Conservation (phyloP, 1,140 invertebrate genomes). For the Venturia canescens region DNA sequence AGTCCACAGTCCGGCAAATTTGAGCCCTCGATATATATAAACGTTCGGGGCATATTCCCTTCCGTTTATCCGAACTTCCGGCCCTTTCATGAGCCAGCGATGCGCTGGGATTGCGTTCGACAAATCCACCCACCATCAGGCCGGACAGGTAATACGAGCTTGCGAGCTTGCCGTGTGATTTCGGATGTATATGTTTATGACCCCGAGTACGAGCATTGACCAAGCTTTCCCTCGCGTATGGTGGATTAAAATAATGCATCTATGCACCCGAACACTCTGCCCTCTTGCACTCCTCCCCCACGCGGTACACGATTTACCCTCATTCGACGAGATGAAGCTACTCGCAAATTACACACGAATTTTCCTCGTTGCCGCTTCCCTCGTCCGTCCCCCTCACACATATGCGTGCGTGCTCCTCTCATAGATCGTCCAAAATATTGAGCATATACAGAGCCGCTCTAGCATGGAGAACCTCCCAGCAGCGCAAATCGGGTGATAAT, state of each 20-base stretch:
- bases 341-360: slow-evolving; percentile 63
- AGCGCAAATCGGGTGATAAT: slow-evolving; percentile 26
- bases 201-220: slow-evolving; percentile 48
- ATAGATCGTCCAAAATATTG: not conserved
- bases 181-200: slow-evolving; percentile 30
- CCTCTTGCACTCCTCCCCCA: slow-evolving; percentile 31
- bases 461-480: not conserved
- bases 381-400: not conserved
- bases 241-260: slow-evolving; percentile 65
- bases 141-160: slow-evolving; percentile 12
- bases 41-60: slow-evolving; percentile 18
- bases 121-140: slow-evolving; percentile 12
- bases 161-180: slow-evolving; percentile 7
- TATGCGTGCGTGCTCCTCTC: not conserved
- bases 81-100: not conserved
- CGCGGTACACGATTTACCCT: slow-evolving; percentile 24
- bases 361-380: slow-evolving; percentile 10
- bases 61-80: not conserved
- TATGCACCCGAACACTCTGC: slow-evolving; percentile 42
- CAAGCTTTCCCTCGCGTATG: slow-evolving; percentile 55
- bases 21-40: slow-evolving; percentile 25
- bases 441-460: not conserved
- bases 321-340: slow-evolving; percentile 60
- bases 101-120: not conserved
- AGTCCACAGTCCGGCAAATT: not conserved